Evolutionary conservation across 2,113 vertebrate species (phyloP).

Genomic region (Synodontis membranacea): DNA sequence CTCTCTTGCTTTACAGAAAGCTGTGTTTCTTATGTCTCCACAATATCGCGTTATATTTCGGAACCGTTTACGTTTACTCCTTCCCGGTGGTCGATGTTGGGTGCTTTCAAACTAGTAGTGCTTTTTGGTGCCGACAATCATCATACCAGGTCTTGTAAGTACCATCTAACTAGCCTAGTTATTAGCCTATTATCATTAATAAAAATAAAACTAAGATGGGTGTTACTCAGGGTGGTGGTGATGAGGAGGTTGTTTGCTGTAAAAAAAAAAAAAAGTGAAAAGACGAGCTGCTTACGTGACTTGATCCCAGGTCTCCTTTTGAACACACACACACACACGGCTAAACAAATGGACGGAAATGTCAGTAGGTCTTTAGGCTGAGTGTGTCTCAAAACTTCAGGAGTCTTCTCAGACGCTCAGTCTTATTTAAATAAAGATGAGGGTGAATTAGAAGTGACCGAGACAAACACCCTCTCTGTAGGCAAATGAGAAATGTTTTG

Average conservation of each 20-base stretch:
- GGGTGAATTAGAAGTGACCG: neutral
- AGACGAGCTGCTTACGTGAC: neutral
- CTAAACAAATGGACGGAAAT: conserved; percentile 49
- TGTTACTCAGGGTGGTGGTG: neutral
- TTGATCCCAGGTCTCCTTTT: neutral
- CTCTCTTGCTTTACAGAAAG: neutral
- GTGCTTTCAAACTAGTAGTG: neutral
- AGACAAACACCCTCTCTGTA: neutral
- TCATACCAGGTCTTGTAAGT: neutral
- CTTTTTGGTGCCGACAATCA: neutral
- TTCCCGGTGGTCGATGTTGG: neutral
- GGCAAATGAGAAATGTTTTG: conserved; percentile 43
- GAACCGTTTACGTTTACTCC: neutral
- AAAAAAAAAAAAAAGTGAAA: neutral
- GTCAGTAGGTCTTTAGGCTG: neutral
- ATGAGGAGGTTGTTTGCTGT: neutral
- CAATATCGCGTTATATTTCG: neutral
- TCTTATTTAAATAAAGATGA: neutral
- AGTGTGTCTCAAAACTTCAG: conserved; percentile 33
- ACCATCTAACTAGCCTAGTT: neutral
- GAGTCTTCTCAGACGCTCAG: neutral
- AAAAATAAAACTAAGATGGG: neutral
- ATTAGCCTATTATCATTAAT: neutral
- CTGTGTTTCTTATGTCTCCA: neutral
- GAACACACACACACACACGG: conserved; percentile 18